Conservation (phyloP, 2,888 invertebrate species). For the Stenodema calcarata region DNA sequence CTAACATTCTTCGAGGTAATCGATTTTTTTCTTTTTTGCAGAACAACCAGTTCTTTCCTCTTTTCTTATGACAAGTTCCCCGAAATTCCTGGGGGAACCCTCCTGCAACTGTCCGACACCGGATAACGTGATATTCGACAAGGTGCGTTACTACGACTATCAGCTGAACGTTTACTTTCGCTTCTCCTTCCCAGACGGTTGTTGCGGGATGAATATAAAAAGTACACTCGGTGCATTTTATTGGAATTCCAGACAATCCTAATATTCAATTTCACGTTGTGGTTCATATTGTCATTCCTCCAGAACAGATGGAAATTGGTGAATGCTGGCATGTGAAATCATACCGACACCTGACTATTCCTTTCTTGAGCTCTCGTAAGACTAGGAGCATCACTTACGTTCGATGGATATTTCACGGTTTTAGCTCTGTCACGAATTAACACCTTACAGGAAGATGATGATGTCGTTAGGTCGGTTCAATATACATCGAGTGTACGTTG, state of each 20-base stretch:
- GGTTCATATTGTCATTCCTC: background rate
- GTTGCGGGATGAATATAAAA: background rate
- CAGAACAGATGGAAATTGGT: background rate
- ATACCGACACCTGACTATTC: too few relatives aligned
- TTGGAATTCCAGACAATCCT: background rate
- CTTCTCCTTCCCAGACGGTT: background rate
- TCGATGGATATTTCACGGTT: too few relatives aligned
- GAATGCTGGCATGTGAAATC: too few relatives aligned
- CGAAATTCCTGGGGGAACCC: background rate
- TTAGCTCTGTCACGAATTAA: too few relatives aligned
- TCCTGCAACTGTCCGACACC: background rate
- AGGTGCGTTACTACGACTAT: background rate
- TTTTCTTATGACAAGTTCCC: background rate
- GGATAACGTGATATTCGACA: background rate
- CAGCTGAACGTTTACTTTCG: background rate
- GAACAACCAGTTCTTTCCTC: background rate
- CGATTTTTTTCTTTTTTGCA: background rate
- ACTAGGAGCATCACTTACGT: too few relatives aligned
- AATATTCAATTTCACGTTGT: background rate
- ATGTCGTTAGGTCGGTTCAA: too few relatives aligned
- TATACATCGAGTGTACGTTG: too few relatives aligned
- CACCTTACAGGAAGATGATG: too few relatives aligned
- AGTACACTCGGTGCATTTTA: background rate
- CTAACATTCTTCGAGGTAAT: slow-evolving; percentile 9
- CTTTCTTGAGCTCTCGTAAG: too few relatives aligned